These are phyloP conservation scores for Noctua janthina DNA, from an alignment of 2,888 invertebrate species.

Conservation along the genomic window DNA sequence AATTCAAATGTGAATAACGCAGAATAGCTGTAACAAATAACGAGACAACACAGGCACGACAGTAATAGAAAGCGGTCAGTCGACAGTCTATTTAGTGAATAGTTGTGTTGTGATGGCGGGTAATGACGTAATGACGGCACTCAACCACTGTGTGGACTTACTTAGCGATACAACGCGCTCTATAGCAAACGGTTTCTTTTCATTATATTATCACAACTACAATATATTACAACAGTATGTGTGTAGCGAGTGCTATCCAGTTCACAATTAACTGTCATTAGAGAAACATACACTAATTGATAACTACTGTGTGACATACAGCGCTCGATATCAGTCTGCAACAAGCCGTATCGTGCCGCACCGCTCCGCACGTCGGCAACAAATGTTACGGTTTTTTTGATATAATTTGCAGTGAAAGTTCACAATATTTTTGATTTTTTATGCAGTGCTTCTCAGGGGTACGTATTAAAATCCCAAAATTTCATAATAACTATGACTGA, in stretches of 20 bases:
- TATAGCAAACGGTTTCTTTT: not conserved
- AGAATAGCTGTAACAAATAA: not conserved
- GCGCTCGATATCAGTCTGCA: not conserved
- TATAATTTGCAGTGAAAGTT: not conserved
- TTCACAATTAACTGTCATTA: not conserved
- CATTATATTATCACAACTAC: not conserved
- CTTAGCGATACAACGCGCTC: not conserved
- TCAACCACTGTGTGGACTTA: not conserved
- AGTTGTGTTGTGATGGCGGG: not conserved
- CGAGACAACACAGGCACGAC: not conserved
- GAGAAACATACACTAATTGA: not conserved
- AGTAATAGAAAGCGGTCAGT: not conserved
- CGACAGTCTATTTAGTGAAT: not conserved
- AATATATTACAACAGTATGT: not conserved
- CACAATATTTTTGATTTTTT: not conserved
- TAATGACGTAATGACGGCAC: not conserved
- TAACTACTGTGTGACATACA: not conserved
- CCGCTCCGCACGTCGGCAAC: not conserved
- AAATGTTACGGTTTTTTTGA: not conserved
- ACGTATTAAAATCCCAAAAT: no score
- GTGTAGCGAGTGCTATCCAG: not conserved
- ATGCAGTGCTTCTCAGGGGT: no score
- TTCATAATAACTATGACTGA: no score
- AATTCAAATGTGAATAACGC: not conserved
- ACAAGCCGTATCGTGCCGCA: not conserved